A percentile compares a stretch with the other conserved stretches of the same genome.
Conservation (phyloP, 1,140 invertebrate species). For the Drosophila mauritiana region DNA sequence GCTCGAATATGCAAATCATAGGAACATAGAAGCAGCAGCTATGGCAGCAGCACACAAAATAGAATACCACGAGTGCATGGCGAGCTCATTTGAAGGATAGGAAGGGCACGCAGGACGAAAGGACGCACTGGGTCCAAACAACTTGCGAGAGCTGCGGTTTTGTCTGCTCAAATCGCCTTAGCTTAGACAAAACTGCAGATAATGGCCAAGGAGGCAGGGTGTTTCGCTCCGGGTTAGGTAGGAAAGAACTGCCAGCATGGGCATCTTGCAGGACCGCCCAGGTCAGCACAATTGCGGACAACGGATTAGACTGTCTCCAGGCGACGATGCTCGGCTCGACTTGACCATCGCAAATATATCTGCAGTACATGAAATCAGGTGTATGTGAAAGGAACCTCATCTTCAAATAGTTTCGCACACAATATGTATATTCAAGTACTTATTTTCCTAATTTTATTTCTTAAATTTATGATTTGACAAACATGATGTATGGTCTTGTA, state of each 20-base stretch:
- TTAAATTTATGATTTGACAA: no score
- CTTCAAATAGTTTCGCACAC: neutral
- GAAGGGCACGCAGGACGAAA: constrained; percentile 11
- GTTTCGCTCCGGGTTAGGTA: constrained; percentile 25
- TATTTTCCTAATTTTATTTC: neutral
- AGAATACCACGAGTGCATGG: constrained; percentile 20
- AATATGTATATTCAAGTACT: neutral
- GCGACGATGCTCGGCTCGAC: constrained; percentile 10
- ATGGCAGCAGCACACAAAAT: constrained; percentile 36
- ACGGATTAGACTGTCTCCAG: constrained; percentile 59
- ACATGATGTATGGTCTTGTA: no score
- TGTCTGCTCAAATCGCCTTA: constrained; percentile 80
- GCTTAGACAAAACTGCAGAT: constrained; percentile 72
- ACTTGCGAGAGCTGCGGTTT: constrained; percentile 79
- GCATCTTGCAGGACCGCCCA: constrained; percentile 31
- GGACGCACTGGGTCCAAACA: constrained; percentile 70
- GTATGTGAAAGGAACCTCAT: constrained; percentile 11
- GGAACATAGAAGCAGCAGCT: constrained; percentile 60
- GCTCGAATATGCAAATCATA: constrained; percentile 80
- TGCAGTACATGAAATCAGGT: constrained; percentile 29
- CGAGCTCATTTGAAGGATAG: neutral
- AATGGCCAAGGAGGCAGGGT: constrained; percentile 42
- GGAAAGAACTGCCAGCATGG: constrained; percentile 10
- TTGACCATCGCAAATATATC: constrained; percentile 32
- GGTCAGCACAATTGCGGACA: constrained; percentile 41